Conservation (phyloP, 53 echinoderm and acorn worm species). For the Temnopleurus reevesii region DNA sequence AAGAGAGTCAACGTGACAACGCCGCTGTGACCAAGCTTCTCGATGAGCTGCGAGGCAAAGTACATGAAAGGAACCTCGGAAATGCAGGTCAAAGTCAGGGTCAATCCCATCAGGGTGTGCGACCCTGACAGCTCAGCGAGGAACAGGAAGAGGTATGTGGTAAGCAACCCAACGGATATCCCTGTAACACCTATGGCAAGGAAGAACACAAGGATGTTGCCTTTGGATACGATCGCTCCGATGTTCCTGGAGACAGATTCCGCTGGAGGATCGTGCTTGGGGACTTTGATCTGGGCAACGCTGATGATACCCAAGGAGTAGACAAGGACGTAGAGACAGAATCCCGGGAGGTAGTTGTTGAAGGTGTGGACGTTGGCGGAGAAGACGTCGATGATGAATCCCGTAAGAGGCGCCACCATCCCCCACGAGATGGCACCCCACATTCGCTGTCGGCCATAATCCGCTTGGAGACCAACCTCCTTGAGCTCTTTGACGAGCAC, state of each 20-base stretch:
- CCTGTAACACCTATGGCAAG: conserved; percentile 44
- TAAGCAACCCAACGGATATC: conserved; percentile 74
- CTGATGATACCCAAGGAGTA: background rate
- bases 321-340: background rate
- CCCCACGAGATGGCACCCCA: conserved; percentile 80
- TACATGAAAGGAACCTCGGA: conserved; percentile 89
- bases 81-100: conserved; percentile 77
- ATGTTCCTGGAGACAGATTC: conserved; percentile 63
- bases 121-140: conserved; percentile 72
- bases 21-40: conserved; percentile 63
- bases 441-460: conserved; percentile 66
- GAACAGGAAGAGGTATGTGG: conserved; percentile 83
- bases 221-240: conserved; percentile 42
- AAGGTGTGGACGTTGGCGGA: background rate
- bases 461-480: conserved; percentile 40
- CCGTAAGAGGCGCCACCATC: conserved; percentile 52
- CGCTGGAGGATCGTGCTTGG: conserved; percentile 27
- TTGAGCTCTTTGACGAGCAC: conserved; percentile 54
- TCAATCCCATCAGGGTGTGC: conserved; percentile 87
- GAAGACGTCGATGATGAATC: conserved; percentile 63
- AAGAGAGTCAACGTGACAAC: conserved; percentile 65
- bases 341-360: conserved; percentile 39
- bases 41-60: conserved; percentile 73
- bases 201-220: conserved; percentile 66
- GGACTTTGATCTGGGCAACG: background rate